Base-by-base conservation (phyloP, 1,140 invertebrate species). In the Phenacoccus solenopsis region DNA sequence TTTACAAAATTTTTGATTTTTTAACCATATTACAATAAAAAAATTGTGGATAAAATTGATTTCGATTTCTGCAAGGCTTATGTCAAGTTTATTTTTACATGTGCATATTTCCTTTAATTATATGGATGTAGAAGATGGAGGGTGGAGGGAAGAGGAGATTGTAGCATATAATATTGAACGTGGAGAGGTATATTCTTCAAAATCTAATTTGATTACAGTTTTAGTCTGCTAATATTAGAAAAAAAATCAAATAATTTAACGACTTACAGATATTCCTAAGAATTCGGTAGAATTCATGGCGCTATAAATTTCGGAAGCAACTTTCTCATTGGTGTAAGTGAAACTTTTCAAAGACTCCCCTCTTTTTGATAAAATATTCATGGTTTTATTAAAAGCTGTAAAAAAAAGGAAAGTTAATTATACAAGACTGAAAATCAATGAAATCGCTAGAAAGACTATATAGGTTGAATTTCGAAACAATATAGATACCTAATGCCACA, bases 251-350 rank as follows among this genome's bases (percentile, higher is more conserved):
- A n/a, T n/a, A n/a, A n/a, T n/a, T n/a, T n/a, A n/a, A n/a, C n/a
- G 64, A 83, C 89, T 85, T 82, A 98, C 96, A 74, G 97, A 99
- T 68, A 99, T 93, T 35, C 98, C 98, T 21, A 96, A 83, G 79
- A 99, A 99, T 75, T 95, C 90, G 1, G 96, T 98, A 12, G 90
- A 91, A 82, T 98, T 98, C 81, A 98, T 96, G 9, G 96, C 95
- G 67, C 91, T 89, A 80, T 97, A 98, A 74, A 98, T 96, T 78
- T 95, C 91, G 77, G 94, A 88, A 1, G 91, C 93, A 59, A 97
- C 96, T 76, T 93, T 88, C 76, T 92, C 93, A 79, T 98, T 93
- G 7, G 89, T 93, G 79, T 99, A 99, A n/a, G 93, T 93, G 79
- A 99, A 99, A 78, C 98, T 90, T 75, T 97, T 96, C 70, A 99